Conservation (phyloP, 2,797 vertebrate species). For the Anguilla megastoma region DNA sequence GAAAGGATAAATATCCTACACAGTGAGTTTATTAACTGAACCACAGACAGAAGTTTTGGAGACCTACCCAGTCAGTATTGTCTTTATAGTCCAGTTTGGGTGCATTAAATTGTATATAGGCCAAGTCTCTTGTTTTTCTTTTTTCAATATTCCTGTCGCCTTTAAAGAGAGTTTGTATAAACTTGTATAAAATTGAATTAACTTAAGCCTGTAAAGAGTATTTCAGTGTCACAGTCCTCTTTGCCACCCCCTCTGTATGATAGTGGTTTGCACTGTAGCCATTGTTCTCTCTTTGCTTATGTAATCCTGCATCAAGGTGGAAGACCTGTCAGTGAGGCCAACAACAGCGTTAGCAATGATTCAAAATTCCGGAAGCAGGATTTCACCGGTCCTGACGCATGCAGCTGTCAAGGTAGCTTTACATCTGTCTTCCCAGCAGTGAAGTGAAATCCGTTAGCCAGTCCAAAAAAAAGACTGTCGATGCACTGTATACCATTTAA, state of each 20-base stretch:
- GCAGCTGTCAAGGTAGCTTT: conserved; percentile 28
- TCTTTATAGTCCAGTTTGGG: background rate
- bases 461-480: background rate
- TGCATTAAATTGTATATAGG: background rate
- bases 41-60: background rate
- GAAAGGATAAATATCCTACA: conserved; percentile 38
- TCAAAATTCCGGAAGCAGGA: background rate
- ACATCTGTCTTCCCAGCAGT: background rate
- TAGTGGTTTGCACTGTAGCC: background rate
- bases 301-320: conserved; percentile 18
- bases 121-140: background rate
- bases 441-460: background rate
- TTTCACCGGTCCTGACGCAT: background rate
- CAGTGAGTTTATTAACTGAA: background rate
- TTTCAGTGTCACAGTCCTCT: background rate
- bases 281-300: conserved; percentile 25
- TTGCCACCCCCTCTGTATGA: background rate
- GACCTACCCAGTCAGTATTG: background rate
- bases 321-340: background rate
- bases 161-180: background rate
- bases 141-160: background rate
- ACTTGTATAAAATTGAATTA: background rate
- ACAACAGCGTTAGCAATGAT: background rate
- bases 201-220: background rate
- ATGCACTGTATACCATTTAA: background rate